Conservation (phyloP, 2,113 vertebrate species). For the Noturus placidus region DNA sequence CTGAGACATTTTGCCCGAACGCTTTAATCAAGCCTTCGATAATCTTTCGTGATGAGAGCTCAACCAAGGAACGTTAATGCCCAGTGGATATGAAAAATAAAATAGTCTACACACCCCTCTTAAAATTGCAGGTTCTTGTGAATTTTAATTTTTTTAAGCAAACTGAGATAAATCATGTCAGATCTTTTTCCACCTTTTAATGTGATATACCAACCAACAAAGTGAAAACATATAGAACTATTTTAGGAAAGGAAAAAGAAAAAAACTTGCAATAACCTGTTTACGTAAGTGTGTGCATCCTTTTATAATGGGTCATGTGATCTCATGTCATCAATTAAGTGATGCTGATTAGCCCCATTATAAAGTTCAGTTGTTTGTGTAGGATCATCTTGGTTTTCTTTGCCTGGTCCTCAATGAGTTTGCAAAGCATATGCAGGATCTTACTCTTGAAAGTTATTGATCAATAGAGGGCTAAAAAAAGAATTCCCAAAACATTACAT, state of each 20-base stretch:
- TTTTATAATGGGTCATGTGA: background rate
- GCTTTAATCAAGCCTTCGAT: background rate
- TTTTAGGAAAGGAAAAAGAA: background rate
- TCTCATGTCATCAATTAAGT: background rate
- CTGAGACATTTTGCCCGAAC: background rate
- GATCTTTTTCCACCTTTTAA: background rate
- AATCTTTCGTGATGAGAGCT: conserved; percentile 10
- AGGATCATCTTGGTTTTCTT: background rate
- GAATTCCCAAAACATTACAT: background rate
- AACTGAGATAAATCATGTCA: background rate
- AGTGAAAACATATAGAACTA: background rate
- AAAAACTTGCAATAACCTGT: background rate
- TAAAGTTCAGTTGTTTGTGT: background rate
- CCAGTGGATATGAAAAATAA: background rate
- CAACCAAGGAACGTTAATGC: conserved; percentile 12
- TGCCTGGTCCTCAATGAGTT: background rate
- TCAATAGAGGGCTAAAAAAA: conserved; percentile 5
- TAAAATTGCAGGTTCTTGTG: background rate
- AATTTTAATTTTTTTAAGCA: too few species aligned
- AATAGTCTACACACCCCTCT: background rate
- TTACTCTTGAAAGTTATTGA: background rate
- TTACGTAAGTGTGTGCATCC: background rate
- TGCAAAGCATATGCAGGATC: background rate
- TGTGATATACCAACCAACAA: background rate
- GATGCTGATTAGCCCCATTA: background rate